Evolutionary conservation across 2,113 vertebrate species (phyloP).

Genomic region (Passer domesticus): DNA sequence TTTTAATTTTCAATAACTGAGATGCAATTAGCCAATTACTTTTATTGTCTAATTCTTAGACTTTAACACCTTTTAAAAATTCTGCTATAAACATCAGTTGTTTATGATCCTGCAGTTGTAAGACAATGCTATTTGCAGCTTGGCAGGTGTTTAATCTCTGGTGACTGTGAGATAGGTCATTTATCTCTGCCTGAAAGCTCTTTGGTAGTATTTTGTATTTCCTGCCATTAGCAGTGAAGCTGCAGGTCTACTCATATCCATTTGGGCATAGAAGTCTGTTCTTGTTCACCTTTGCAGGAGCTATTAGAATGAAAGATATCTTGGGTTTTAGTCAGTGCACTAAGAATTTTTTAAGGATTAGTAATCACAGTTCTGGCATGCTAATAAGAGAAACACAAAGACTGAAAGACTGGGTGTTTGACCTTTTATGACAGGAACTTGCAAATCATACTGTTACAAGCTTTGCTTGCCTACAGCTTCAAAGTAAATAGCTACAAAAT

Average conservation of each 20-base stretch:
- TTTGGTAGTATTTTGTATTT: slow-evolving; percentile 11
- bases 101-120: neutral
- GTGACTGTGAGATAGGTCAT: neutral
- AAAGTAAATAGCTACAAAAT: neutral
- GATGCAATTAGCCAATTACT: neutral
- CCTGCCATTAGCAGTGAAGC: neutral
- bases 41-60: neutral
- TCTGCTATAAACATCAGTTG: neutral
- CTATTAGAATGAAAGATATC: neutral
- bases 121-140: neutral
- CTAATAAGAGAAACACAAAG: neutral
- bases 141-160: neutral
- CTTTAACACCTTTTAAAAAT: neutral
- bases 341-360: neutral
- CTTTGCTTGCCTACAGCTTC: neutral
- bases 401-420: neutral
- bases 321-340: neutral
- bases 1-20: neutral
- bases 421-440: neutral
- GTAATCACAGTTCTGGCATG: neutral
- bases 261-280: slow-evolving; percentile 11
- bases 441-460: neutral
- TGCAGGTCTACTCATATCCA: neutral
- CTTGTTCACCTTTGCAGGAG: neutral
- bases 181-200: neutral